A percentile compares a stretch with the other conserved stretches of the same genome.
Conservation (phyloP, 2,113 vertebrate genomes). For the Delphinapterus leucas region DNA sequence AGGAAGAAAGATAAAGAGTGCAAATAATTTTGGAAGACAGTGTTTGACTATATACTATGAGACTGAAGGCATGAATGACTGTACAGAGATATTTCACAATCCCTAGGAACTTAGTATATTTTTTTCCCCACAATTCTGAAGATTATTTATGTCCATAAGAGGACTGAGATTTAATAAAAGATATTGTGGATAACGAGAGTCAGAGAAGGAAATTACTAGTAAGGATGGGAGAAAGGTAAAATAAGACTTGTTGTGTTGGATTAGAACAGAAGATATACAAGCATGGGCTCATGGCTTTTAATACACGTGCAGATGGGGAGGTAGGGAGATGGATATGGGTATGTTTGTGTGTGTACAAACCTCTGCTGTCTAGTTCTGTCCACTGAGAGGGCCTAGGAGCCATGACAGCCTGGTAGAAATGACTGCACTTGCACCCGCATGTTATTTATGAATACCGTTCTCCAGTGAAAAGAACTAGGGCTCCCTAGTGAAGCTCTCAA, state of each 20-base stretch:
- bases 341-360: fast-evolving
- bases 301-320: background rate
- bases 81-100: background rate
- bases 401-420: background rate
- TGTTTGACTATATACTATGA: background rate
- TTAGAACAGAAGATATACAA: background rate
- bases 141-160: background rate
- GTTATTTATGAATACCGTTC: background rate
- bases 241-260: background rate
- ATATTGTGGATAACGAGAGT: background rate
- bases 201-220: background rate
- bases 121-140: background rate
- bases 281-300: background rate
- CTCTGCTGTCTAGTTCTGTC: background rate
- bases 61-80: background rate
- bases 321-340: background rate
- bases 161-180: background rate
- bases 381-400: background rate
- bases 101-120: background rate
- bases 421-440: background rate
- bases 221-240: background rate
- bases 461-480: background rate
- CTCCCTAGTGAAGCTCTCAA: background rate
- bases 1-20: background rate
- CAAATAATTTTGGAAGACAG: background rate